Base-by-base conservation (phyloP, 2,113 vertebrate species). In the Spea multiplicata region DNA sequence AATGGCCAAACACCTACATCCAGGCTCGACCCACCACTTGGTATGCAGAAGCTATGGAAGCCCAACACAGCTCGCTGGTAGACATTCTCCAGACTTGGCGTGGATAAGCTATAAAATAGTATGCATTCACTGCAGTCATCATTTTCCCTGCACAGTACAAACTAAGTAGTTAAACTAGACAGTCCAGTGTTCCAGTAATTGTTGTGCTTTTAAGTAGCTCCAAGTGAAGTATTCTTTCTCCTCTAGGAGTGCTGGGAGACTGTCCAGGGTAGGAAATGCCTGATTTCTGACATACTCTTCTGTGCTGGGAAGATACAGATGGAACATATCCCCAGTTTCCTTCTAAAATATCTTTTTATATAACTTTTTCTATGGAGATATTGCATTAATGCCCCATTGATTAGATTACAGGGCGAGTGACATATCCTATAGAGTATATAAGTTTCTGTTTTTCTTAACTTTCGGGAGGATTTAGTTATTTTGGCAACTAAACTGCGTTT, bases 251-350 rank as follows among this genome's bases (percentile, higher is more conserved):
- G 8, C 49, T 71, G 69, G 69, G 69, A 71, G 8, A 9, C 47
- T 50, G 49, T n/a, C 69, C 69, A 71, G 69, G 50, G 7, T 53
- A 71, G 69, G 69, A 71, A 71, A 71, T 71, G 48, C 69, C 69
- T 71, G 4, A 30, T 44, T n/a, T 44, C 8, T 71, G 69, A 71
- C 16, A 55, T 5, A 55, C 12, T 53, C 6, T 30, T 50, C 49
- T 9, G 50, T 71, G 50, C 50, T 71, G 69, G 69, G 49, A 71
- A 71, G 45, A 71, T 8, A 16, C 14, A 16, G 47, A 4, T 70
- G 6, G 47, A 50, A n/a, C 1, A 8, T 6, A 53, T 17, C 69
- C 50, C 5, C 13, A 53, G 16, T 53, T 59, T 4, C 55, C 55
- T 59, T 59, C 12, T 59, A 13, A 59, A 59, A 59, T 7, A 10